Conservation (phyloP, 2,888 invertebrate species). For the Andrena minutula region DNA sequence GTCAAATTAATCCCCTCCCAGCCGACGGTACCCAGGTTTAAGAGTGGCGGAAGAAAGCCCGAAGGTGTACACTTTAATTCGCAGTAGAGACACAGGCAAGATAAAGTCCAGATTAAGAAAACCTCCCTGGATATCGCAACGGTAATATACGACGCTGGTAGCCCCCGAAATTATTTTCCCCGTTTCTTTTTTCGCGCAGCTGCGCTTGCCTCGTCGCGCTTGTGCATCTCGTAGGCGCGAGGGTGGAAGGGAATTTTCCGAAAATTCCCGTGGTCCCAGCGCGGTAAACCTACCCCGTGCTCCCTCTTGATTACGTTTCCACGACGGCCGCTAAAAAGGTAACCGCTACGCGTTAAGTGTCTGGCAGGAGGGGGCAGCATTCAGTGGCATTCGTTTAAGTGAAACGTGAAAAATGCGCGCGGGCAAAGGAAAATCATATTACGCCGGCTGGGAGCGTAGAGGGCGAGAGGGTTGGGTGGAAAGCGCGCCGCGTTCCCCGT, state of each 20-base stretch:
- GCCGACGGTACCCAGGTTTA: background rate
- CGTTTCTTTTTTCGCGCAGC: slow-evolving; percentile 22
- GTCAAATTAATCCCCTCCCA: slow-evolving; percentile 24
- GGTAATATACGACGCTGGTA: slow-evolving; percentile 12
- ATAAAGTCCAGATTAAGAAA: slow-evolving; percentile 40
- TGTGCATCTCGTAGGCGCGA: slow-evolving; percentile 1
- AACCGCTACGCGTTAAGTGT: slow-evolving; percentile 37
- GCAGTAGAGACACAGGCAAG: slow-evolving; percentile 25
- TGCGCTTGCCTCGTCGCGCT: background rate
- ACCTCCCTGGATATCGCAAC: slow-evolving; percentile 19
- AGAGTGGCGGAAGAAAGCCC: background rate
- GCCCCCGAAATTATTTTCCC: slow-evolving; percentile 33
- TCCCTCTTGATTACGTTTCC: slow-evolving; percentile 44
- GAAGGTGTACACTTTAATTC: slow-evolving; percentile 25
- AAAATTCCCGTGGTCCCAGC: background rate
- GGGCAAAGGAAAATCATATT: slow-evolving; percentile 40
- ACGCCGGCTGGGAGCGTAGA: slow-evolving; percentile 5
- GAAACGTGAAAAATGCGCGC: slow-evolving; percentile 43
- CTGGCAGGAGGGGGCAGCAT: slow-evolving; percentile 20
- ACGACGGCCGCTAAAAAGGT: slow-evolving; percentile 23
- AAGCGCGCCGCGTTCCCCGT: background rate
- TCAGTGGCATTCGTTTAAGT: slow-evolving; percentile 44
- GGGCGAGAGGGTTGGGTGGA: background rate
- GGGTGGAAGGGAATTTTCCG: background rate
- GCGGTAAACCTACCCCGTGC: background rate